Conservation (phyloP, 2,797 vertebrate species). For the Coendou prehensilis region DNA sequence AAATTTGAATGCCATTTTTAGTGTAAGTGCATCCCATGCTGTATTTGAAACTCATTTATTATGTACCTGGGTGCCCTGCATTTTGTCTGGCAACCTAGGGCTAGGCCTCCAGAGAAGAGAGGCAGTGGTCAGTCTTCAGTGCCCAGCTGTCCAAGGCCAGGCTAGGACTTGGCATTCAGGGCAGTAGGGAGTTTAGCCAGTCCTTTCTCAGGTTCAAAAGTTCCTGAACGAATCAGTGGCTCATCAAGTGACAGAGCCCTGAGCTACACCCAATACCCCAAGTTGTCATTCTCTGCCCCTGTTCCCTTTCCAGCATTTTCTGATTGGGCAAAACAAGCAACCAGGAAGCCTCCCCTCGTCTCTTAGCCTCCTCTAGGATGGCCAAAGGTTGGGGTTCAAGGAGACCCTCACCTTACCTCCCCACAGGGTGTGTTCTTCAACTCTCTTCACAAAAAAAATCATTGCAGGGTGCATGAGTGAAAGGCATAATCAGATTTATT, state of each 20-base stretch:
- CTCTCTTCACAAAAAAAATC: neutral
- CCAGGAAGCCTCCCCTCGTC: neutral
- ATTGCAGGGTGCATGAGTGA: neutral
- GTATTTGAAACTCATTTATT: neutral
- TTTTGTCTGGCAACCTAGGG: neutral
- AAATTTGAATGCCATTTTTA: slow-evolving; percentile 41
- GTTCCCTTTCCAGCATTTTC: neutral
- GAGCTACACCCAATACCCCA: neutral
- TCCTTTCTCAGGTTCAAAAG: neutral
- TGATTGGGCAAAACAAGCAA: neutral
- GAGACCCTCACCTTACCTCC: neutral
- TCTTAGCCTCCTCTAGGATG: neutral
- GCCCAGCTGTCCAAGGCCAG: too few relatives aligned
- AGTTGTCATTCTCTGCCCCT: neutral
- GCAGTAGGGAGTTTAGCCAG: neutral
- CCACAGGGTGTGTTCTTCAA: neutral
- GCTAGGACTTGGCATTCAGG: neutral
- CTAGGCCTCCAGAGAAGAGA: neutral
- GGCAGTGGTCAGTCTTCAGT: too few relatives aligned
- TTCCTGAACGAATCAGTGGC: neutral
- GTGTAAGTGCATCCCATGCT: neutral
- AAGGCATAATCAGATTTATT: neutral
- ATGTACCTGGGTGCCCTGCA: neutral
- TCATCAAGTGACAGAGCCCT: neutral
- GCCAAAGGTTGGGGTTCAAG: neutral